Percentiles rank a stretch among this genome's conserved stretches.
Conservation (phyloP, 2,113 vertebrate genomes). For the Lathamus discolor region DNA sequence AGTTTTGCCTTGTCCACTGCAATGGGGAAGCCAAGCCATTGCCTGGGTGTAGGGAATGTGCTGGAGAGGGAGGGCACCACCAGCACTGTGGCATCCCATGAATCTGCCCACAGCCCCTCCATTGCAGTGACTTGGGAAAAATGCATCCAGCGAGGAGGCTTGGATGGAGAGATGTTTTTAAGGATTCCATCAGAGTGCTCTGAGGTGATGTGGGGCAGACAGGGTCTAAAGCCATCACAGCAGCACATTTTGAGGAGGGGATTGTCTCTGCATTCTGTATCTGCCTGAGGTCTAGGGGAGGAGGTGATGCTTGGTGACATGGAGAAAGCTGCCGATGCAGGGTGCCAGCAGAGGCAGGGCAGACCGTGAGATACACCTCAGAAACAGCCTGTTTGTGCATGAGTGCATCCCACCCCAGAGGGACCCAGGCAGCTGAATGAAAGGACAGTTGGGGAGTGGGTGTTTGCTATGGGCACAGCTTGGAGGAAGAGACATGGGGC, state of each 20-base stretch:
- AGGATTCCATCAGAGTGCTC: neutral
- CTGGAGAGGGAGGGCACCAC: neutral
- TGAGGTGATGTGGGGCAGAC: neutral
- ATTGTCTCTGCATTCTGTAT: neutral
- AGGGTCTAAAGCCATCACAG: neutral
- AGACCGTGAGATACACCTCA: neutral
- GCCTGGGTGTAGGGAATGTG: neutral
- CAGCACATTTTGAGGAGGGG: neutral
- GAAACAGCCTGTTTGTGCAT: neutral
- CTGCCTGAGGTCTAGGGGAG: neutral
- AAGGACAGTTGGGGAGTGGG: neutral
- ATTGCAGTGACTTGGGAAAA: neutral
- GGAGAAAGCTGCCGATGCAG: neutral
- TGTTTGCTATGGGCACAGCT: neutral
- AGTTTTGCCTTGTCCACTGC: neutral
- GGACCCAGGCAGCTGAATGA: neutral
- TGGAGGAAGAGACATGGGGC: neutral
- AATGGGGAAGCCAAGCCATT: neutral
- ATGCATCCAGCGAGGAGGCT: neutral
- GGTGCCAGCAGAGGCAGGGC: neutral
- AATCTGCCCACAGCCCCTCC: neutral
- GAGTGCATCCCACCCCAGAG: neutral
- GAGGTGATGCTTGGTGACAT: neutral
- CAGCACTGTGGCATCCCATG: accelerated
- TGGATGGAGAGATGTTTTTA: neutral